A percentile compares a stretch with the other conserved stretches of the same genome.
Evolutionary conservation across 1,140 invertebrate genomes (phyloP).

Genomic region (Anastatus disparis): DNA sequence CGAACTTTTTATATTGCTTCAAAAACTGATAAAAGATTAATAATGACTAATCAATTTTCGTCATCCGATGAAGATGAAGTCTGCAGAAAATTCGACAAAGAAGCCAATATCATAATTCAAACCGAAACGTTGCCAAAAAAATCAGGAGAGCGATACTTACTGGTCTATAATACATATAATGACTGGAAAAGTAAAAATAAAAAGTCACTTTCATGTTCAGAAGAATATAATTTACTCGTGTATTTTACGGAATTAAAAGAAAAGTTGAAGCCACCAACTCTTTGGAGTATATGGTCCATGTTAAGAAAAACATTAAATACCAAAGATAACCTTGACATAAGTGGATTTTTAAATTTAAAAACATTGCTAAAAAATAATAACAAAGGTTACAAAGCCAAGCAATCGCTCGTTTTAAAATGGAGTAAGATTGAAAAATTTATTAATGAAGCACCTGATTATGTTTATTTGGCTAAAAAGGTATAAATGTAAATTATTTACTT

Average conservation of each 20-base stretch:
- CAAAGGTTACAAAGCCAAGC: slow-evolving; percentile 33
- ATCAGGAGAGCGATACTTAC: no score
- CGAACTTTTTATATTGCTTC: no score
- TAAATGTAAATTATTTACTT: background rate
- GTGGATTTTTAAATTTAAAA: slow-evolving; percentile 28
- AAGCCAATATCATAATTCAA: no score
- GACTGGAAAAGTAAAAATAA: no score
- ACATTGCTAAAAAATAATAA: slow-evolving; percentile 23
- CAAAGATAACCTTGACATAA: slow-evolving; percentile 24
- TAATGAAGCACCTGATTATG: slow-evolving; percentile 1
- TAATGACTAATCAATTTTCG: no score
- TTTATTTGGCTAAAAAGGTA: slow-evolving; percentile 22
- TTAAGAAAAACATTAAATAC: slow-evolving; percentile 26
- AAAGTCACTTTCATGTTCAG: no score
- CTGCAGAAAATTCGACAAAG: no score
- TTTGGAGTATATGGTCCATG: slow-evolving; percentile 36
- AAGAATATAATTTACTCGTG: no score
- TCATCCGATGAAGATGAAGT: no score
- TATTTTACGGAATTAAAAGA: background rate
- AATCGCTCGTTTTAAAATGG: slow-evolving; percentile 19
- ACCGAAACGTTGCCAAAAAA: no score
- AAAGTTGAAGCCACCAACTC: slow-evolving; percentile 34
- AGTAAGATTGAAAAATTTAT: slow-evolving; percentile 28
- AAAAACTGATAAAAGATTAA: no score
- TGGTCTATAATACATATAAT: no score